Evolutionary conservation across 2,113 vertebrate genomes (phyloP).

Genomic region (Oncorhynchus kisutch): DNA sequence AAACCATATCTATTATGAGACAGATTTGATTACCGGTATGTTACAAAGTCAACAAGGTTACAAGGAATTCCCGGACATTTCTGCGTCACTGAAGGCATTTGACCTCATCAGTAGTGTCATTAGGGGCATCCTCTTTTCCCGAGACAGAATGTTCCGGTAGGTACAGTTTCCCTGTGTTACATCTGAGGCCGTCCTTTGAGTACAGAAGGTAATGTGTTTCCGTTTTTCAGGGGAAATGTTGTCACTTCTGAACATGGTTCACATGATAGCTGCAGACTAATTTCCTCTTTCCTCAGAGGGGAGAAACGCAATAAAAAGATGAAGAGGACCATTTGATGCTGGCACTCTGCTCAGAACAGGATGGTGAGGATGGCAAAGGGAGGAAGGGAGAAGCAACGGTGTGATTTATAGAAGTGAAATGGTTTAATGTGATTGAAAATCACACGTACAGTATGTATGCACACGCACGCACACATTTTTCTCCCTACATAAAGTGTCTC

Average conservation of each 20-base stretch:
- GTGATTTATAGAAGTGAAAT: constrained; percentile 19
- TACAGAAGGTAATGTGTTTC: constrained; percentile 2
- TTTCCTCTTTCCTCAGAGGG: constrained; percentile 13
- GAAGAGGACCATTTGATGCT: constrained; percentile 14
- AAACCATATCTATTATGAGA: not conserved
- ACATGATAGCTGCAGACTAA: too few relatives aligned
- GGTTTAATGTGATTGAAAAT: constrained; percentile 25
- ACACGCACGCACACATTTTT: not conserved
- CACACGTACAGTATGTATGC: too few relatives aligned
- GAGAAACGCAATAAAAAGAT: constrained; percentile 13
- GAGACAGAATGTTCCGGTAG: not conserved
- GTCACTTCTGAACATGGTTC: too few relatives aligned
- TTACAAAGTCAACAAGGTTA: not conserved
- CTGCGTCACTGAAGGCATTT: not conserved
- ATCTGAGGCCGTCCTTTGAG: not conserved
- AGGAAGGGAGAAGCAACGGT: constrained; percentile 12
- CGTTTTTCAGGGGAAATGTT: not conserved
- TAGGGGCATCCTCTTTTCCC: too few relatives aligned
- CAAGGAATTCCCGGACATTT: not conserved
- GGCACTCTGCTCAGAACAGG: not conserved
- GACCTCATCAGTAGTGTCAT: not conserved
- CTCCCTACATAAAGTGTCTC: not conserved
- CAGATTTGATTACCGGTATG: not conserved
- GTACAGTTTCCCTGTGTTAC: constrained; percentile 2
- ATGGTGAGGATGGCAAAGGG: not conserved